Evolutionary conservation across 2,888 invertebrate genomes (phyloP), one percentile per base, ranked within the genome.

Genomic region (Phymatocera aterrima): DNA sequence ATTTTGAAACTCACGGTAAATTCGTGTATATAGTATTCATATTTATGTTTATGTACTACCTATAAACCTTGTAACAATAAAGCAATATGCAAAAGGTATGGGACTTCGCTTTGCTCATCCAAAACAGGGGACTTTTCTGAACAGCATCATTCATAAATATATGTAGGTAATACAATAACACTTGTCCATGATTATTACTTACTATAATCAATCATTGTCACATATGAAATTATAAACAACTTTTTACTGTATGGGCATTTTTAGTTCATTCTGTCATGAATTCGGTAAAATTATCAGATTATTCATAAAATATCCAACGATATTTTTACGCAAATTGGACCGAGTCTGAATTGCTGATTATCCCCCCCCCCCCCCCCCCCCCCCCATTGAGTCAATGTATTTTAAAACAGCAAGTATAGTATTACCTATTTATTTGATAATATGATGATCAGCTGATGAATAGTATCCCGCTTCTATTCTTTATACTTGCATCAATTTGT

Each of bases 71-170:
- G 82, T 83, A 86, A 86, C 86, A 84, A 85, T 83, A 82, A 86
- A 86, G 84, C 84, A 85, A 85, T 85, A 85, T 83, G 83, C 84
- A 84, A 86, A n/a, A 83, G 78, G 82, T 85, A 83, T 78, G 84
- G 82, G 84, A 85, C 81, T 80, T 84, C 61, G 64, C 78, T 78
- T 77, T 80, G 72, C 72, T 72, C 72, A 72, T 72, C 51, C 18
- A 28, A 10, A 12, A 61, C n/a, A 2, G 31, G 10, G 72, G 72
- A 31, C 31, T 8, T 72, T 72, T 34, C n/a, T 31, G 48, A 70
- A 70, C 51, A 72, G 70, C 70, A 12, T 72, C n/a, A 31, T 34
- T 34, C 34, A 43, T 24, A 40, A 12, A 40, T 34, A 24, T n/a
- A 34, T 24, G n/a, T 51, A 34, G 18, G n/a, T 34, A 72, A 51